Evolutionary conservation across 2,888 invertebrate species (phyloP).

Genomic region (Pomacea canaliculata): DNA sequence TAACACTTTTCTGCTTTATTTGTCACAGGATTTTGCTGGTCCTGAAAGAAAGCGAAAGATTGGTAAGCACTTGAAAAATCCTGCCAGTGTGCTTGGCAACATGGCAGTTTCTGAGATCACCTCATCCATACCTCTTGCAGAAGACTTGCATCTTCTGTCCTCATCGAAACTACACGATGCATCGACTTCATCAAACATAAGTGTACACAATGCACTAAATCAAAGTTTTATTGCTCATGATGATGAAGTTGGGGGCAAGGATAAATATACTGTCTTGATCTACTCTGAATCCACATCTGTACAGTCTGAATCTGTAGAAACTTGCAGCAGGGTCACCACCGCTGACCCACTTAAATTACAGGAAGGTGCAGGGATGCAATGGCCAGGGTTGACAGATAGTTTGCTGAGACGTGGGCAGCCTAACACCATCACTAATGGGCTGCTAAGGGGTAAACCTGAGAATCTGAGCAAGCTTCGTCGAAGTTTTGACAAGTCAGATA

Average conservation of each 20-base stretch:
- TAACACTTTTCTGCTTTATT: background rate
- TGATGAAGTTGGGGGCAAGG: constrained; percentile 4
- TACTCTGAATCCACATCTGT: background rate
- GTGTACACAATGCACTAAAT: constrained; percentile 34
- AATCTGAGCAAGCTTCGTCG: constrained; percentile 47
- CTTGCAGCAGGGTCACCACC: background rate
- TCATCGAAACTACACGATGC: constrained; percentile 24
- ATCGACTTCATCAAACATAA: constrained; percentile 17
- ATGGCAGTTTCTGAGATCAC: constrained; percentile 18
- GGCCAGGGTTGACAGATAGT: constrained; percentile 34
- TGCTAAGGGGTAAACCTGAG: constrained; percentile 47
- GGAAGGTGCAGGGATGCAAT: constrained; percentile 20
- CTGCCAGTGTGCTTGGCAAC: constrained; percentile 22
- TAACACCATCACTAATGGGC: constrained; percentile 57
- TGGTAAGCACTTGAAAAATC: constrained; percentile 51
- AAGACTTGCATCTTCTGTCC: constrained; percentile 11
- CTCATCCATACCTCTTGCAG: constrained; percentile 12
- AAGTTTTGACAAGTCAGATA: constrained; percentile 54
- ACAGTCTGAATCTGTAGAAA: background rate
- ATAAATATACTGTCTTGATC: background rate
- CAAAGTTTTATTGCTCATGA: constrained; percentile 48
- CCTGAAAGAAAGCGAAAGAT: constrained; percentile 18
- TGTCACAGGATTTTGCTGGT: constrained; percentile 6
- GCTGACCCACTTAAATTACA: constrained; percentile 1
- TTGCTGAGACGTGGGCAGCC: constrained; percentile 54